Evolutionary conservation across 2,797 vertebrate species (phyloP), one percentile per base, ranked within the genome.

Genomic region (Leptodactylus fallax): DNA sequence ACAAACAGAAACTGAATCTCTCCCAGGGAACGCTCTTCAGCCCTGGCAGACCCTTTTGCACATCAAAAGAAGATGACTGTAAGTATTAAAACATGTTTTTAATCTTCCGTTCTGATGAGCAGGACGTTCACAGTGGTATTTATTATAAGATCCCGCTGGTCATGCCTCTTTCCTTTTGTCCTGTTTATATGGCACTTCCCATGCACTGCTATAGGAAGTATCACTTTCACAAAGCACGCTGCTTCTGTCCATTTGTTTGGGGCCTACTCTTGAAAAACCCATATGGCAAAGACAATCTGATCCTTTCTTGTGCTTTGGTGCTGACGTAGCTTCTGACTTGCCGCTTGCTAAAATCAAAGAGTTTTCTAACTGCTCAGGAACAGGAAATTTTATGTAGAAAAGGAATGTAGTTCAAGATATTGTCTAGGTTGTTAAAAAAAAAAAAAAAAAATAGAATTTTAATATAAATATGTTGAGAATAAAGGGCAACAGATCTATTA

Each of bases 41-140:
- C 58, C 58, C 69, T 53, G 21, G 87, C 87, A 71, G 83, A 14
- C 93, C 94, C 92, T 91, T 91, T 49, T 77, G 91, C 91, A 93
- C 92, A 93, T 95, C 93, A 95, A 95, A 95, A 91, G 82, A 69
- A 55, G 60, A 91, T 87, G 91, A 93, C 91, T 94, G 90, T 55
- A 85, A 93, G 93, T 92, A 93, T 92, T 92, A 93, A 93, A 94
- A 93, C 93, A 92, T 94, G 91, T 93, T 94, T 94, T 93, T 92
- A 93, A 94, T 94, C 92, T 92, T 90, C 55, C 71, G 84, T 91
- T 92, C 92, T 93, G 94, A 95, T 94, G 95, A 94, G 92, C 92
- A 93, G 90, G 93, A 93, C 93, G 94, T 94, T 93, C 91, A 91
- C 93, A 88, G 87, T 91, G 91, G 90, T 91, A 91, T 94, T 93